Evolutionary conservation across 2,113 vertebrate species (phyloP).

Genomic region (Daboia siamensis): DNA sequence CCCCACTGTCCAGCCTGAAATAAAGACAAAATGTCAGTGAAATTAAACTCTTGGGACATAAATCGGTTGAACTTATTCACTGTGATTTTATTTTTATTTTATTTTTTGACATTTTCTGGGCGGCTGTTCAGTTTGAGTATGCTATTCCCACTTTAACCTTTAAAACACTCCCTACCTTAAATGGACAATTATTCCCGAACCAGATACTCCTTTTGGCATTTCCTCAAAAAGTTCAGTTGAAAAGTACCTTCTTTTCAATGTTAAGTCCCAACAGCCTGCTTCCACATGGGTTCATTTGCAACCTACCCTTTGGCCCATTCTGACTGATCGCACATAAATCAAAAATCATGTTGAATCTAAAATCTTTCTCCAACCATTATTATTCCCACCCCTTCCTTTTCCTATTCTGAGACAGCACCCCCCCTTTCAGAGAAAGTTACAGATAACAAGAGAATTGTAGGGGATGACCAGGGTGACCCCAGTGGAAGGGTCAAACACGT

Average conservation of each 20-base stretch:
- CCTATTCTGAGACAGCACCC: not conserved
- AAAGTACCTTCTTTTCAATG: not conserved
- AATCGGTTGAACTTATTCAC: not conserved
- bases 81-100: not conserved
- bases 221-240: not conserved
- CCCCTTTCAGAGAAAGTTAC: not conserved
- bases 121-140: not conserved
- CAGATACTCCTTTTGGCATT: not conserved
- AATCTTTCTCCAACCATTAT: not conserved
- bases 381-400: not conserved
- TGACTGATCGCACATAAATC: not conserved
- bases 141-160: not conserved
- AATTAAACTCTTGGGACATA: not conserved
- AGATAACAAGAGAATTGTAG: not conserved
- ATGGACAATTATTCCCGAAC: not conserved
- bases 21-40: not conserved
- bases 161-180: not conserved
- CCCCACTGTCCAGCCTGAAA: not conserved
- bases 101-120: not conserved
- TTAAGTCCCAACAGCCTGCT: not conserved
- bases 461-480: not conserved
- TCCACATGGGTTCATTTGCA: not conserved
- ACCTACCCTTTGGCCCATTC: not conserved
- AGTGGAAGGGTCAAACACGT: not conserved
- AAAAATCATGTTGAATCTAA: not conserved